Base-by-base conservation (phyloP, 2,797 vertebrate species). In the Muscicapa striata region DNA sequence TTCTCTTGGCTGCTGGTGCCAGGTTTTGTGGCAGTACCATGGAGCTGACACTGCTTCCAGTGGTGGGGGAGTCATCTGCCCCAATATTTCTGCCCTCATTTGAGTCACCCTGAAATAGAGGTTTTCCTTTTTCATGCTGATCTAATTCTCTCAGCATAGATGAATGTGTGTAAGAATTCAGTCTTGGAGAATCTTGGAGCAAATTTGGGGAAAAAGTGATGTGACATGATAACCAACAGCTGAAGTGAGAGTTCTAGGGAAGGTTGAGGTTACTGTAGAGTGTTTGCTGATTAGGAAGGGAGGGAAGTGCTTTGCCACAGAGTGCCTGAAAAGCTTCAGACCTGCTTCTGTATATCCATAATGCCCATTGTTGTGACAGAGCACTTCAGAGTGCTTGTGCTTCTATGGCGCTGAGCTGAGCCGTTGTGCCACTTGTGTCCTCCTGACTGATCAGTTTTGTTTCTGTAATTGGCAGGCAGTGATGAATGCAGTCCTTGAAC, bases 401-500 rank as follows among this genome's bases (percentile, higher is more conserved):
- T 84, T 58, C 38, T 13, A 5, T 0, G 0, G 54, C 0, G 0
- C 32, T 13, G 8, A 75, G 78, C 78, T 0, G 8, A 49, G 27
- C 32, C 0, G 0, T 40, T n/a, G 41, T 84, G 77, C 80, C 29
- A 5, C 85, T 74, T 52, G n/a, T 34, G 46, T 84, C 62, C 66
- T 83, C 22, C 77, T 90, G 95, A 96, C 51, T 45, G 93, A 93
- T 92, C 67, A 43, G 92, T 49, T 92, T 92, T 90, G 78, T 89
- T 90, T 68, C 69, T 84, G 62, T 84, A 94, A 95, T 95, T 94
- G 92, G 61, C 93, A 91, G 88, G 68, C 11, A 2, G 81, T 91
- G 95, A 94, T 95, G 88, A 92, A 93, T 95, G 78, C 61, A 95
- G 92, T 95, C 88, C 84, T 94, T 70, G 48, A 83, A 61, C 30